phyloP scores from a whole-genome alignment of 2,797 vertebrate genomes.

The Danionella dracula region DNA sequence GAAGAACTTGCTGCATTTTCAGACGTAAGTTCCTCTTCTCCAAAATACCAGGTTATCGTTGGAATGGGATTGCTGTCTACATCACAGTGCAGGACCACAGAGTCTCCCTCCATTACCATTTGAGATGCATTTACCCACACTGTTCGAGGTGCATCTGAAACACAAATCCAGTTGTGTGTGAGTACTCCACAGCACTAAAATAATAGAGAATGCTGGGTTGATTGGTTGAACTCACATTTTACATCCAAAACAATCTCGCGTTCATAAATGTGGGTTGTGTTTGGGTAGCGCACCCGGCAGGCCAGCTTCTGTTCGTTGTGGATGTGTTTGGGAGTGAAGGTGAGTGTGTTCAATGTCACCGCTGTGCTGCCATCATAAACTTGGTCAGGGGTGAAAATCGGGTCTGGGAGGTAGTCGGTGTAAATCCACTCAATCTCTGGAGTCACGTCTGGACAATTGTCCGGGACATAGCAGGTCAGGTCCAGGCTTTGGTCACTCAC shows the following conservation, averaged over 20 bases:
- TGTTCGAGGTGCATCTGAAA: constrained; percentile 73
- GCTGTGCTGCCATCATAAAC: constrained; percentile 80
- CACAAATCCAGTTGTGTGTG: neutral
- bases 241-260: constrained; percentile 77
- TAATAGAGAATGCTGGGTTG: neutral
- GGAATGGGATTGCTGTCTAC: constrained; percentile 83
- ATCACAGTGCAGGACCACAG: constrained; percentile 77
- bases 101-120: constrained; percentile 82
- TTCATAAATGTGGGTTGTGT: constrained; percentile 78
- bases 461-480: constrained; percentile 80
- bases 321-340: constrained; percentile 78
- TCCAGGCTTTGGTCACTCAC: constrained; percentile 78
- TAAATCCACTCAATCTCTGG: constrained; percentile 85
- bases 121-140: constrained; percentile 83
- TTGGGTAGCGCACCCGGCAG: constrained; percentile 81
- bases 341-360: constrained; percentile 76
- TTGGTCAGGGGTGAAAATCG: constrained; percentile 67
- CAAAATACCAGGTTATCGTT: constrained; percentile 78
- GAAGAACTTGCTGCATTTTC: constrained; percentile 73
- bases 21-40: constrained; percentile 70
- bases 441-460: constrained; percentile 84
- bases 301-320: constrained; percentile 83
- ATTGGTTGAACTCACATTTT: constrained; percentile 75
- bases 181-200: neutral
- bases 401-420: constrained; percentile 78